A percentile compares a stretch with the other conserved stretches of the same genome.
Conservation (phyloP, 2,113 vertebrate species). For the Chascanopsetta lugubris region DNA sequence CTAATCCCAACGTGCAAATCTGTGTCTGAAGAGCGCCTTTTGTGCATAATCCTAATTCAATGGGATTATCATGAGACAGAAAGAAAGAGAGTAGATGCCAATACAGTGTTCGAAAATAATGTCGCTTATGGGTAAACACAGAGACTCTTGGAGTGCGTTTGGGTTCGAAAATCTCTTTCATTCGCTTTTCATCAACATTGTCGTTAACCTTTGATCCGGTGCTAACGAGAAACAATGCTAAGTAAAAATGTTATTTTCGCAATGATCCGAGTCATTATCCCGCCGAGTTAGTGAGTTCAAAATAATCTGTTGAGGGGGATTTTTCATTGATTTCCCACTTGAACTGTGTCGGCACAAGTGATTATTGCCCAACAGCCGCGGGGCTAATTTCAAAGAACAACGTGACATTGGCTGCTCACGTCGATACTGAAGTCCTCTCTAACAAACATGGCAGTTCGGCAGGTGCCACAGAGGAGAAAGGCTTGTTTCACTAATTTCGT, state of each 20-base stretch:
- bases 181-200: not conserved
- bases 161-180: not conserved
- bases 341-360: constrained; percentile 32
- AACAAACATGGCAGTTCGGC: constrained; percentile 9
- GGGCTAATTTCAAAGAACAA: constrained; percentile 22
- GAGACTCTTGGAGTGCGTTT: not conserved
- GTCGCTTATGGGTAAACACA: not conserved
- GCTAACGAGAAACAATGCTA: too few relatives aligned
- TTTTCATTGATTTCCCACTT: constrained; percentile 49
- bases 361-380: constrained; percentile 37
- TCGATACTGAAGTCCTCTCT: constrained; percentile 14
- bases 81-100: constrained; percentile 32
- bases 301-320: constrained; percentile 28
- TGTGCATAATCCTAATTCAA: constrained; percentile 53
- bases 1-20: constrained; percentile 69
- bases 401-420: not conserved
- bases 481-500: too few relatives aligned
- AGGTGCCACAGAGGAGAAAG: too few relatives aligned
- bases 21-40: constrained; percentile 53
- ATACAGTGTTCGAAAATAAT: constrained; percentile 9
- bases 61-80: constrained; percentile 30
- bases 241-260: constrained; percentile 24
- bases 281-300: constrained; percentile 37
- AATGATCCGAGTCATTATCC: not conserved
- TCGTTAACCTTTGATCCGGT: too few relatives aligned